Percentiles rank a stretch among this genome's conserved stretches.
phyloP scores from a whole-genome alignment of 53 echinoderm and acorn worm genomes.

The Paracentrotus lividus region DNA sequence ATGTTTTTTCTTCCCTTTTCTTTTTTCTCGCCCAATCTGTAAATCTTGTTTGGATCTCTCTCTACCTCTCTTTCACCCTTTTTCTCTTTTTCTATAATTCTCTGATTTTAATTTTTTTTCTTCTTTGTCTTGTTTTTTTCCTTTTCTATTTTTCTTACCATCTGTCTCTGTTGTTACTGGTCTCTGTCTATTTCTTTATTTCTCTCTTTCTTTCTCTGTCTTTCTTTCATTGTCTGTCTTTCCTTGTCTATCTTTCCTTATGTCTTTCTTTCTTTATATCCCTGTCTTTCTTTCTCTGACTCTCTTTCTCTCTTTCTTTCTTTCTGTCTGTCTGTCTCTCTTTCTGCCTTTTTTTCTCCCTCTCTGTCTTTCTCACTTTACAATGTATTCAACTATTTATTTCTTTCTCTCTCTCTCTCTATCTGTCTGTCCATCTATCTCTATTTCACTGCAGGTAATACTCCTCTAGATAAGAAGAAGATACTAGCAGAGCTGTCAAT shows the following conservation, averaged over 20 bases:
- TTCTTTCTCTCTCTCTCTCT: background rate
- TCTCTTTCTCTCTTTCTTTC: background rate
- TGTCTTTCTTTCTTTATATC: too few relatives aligned
- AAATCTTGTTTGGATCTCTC: too few relatives aligned
- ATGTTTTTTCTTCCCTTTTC: too few relatives aligned
- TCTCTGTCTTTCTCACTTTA: background rate
- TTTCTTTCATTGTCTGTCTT: too few relatives aligned
- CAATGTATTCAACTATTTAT: background rate
- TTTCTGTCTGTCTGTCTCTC: background rate
- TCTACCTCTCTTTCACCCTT: background rate
- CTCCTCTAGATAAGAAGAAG: slow-evolving; percentile 49
- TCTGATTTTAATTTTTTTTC: background rate
- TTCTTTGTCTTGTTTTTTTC: too few relatives aligned
- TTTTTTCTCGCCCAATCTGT: too few relatives aligned
- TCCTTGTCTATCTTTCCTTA: too few relatives aligned
- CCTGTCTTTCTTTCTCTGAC: background rate
- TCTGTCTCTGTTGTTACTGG: too few relatives aligned
- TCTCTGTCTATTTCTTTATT: background rate
- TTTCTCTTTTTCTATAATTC: background rate
- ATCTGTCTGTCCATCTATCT: background rate
- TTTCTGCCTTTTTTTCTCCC: background rate
- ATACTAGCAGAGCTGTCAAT: slow-evolving; percentile 46
- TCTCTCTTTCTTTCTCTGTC: background rate
- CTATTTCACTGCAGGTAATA: background rate
- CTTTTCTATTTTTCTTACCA: too few relatives aligned